These are phyloP conservation scores for Takifugu bimaculatus DNA, from an alignment of 2,113 vertebrate species.

Conservation along the genomic window DNA sequence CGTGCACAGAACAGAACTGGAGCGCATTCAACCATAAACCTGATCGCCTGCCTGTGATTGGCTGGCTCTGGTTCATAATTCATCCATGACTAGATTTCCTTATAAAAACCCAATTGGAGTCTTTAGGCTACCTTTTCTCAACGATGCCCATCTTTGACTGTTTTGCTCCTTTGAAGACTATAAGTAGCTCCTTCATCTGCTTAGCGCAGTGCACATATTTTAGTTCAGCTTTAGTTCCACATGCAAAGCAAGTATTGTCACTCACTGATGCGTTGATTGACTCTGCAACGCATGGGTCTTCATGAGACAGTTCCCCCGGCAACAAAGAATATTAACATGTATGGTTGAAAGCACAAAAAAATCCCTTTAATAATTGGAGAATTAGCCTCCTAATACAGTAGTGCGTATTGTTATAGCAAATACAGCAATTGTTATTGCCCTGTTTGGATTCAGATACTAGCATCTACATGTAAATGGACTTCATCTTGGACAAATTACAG, in stretches of 20 bases:
- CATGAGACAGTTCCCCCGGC: conserved; percentile 9
- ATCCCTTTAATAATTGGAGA: too few relatives aligned
- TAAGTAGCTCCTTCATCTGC: conserved; percentile 9
- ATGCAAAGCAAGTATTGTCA: conserved; percentile 1
- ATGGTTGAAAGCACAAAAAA: too few relatives aligned
- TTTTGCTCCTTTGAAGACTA: conserved; percentile 5
- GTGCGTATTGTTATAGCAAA: too few relatives aligned
- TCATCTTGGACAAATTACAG: background rate
- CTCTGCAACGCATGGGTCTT: conserved; percentile 2
- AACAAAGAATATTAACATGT: conserved; percentile 1
- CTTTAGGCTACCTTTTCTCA: conserved; percentile 1
- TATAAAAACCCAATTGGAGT: background rate
- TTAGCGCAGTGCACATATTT: conserved; percentile 5
- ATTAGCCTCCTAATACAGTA: too few relatives aligned
- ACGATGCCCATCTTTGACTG: conserved; percentile 5
- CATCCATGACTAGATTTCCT: background rate
- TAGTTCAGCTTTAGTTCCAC: conserved; percentile 8
- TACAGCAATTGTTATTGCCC: too few relatives aligned
- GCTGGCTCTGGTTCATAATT: background rate
- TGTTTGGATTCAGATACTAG: too few relatives aligned
- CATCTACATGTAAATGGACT: too few relatives aligned
- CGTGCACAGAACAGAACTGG: too few relatives aligned
- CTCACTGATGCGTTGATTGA: conserved; percentile 23
- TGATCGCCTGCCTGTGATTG: background rate
- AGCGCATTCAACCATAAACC: too few relatives aligned